phyloP scores from a whole-genome alignment of 1,140 invertebrate species.

The Drosophila grimshawi region DNA sequence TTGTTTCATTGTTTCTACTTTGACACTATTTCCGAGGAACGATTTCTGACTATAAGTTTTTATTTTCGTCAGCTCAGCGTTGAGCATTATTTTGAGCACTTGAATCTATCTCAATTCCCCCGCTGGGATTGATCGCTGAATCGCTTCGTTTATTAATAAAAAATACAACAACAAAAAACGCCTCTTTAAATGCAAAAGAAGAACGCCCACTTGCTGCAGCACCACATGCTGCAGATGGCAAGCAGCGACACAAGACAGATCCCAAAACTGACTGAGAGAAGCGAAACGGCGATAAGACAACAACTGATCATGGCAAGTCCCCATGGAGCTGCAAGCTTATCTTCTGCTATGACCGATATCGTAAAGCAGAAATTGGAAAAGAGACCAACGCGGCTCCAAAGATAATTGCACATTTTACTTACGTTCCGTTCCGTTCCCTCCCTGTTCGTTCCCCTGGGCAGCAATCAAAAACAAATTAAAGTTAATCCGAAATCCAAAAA shows the following conservation, averaged over 20 bases:
- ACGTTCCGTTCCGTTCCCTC: conserved; percentile 28
- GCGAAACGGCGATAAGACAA: conserved; percentile 8
- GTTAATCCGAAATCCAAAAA: conserved; percentile 62
- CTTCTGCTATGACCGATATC: conserved; percentile 11
- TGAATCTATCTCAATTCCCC: conserved; percentile 31
- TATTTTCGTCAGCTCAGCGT: conserved; percentile 17
- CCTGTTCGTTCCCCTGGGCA: conserved; percentile 33
- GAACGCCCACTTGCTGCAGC: conserved; percentile 59
- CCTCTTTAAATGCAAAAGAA: conserved; percentile 55
- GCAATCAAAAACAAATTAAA: conserved; percentile 76
- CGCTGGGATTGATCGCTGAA: background rate
- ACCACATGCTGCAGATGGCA: conserved; percentile 17
- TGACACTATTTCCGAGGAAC: conserved; percentile 45
- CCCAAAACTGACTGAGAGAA: conserved; percentile 19
- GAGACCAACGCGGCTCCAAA: conserved; percentile 29
- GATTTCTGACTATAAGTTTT: conserved; percentile 16
- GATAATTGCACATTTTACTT: conserved; percentile 67
- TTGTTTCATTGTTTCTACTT: conserved; percentile 53
- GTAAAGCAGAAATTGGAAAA: conserved; percentile 31
- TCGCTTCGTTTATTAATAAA: conserved; percentile 42
- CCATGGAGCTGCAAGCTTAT: conserved; percentile 36
- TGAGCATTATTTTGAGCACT: conserved; percentile 9
- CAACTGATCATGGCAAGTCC: background rate
- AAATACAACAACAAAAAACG: conserved; percentile 27
- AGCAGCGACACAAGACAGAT: conserved; percentile 14